These are phyloP conservation scores for Rhagophthalmus giganteus DNA, from an alignment of 2,888 invertebrate species.

Conservation along the genomic window DNA sequence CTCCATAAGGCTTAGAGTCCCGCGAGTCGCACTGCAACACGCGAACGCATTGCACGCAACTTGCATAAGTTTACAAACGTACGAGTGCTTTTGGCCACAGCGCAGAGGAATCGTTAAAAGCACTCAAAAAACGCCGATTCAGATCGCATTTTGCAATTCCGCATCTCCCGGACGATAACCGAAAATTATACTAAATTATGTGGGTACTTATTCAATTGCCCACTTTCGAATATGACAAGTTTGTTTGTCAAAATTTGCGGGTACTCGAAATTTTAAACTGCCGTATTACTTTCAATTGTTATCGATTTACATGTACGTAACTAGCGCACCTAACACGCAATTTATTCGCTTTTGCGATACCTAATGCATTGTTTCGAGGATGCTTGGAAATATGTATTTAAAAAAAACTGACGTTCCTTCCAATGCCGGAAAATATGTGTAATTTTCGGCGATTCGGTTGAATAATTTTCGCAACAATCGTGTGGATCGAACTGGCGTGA, in stretches of 20 bases:
- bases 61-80: slow-evolving; percentile 51
- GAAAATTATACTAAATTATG: slow-evolving; percentile 2
- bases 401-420: too few species aligned
- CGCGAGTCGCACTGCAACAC: slow-evolving; percentile 43
- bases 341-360: too few species aligned
- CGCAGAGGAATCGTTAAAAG: slow-evolving; percentile 16
- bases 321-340: too few species aligned
- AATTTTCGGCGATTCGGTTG: too few species aligned
- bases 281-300: background rate
- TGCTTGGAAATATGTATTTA: too few species aligned
- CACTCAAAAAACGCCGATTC: slow-evolving; percentile 17
- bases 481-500: too few species aligned
- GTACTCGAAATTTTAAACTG: background rate
- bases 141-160: slow-evolving; percentile 13
- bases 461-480: too few species aligned
- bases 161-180: slow-evolving; percentile 4
- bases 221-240: slow-evolving; percentile 11
- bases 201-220: slow-evolving; percentile 2
- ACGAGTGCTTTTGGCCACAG: slow-evolving; percentile 42
- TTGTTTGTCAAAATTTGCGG: slow-evolving; percentile 1
- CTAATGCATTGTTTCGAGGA: too few species aligned
- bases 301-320: background rate
- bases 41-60: slow-evolving; percentile 54
- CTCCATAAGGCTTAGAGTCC: slow-evolving; percentile 47
- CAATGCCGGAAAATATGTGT: too few species aligned